Percentiles rank a stretch among this genome's conserved stretches.
Conservation (phyloP, 2,888 invertebrate genomes). For the Parnassius smintheus region DNA sequence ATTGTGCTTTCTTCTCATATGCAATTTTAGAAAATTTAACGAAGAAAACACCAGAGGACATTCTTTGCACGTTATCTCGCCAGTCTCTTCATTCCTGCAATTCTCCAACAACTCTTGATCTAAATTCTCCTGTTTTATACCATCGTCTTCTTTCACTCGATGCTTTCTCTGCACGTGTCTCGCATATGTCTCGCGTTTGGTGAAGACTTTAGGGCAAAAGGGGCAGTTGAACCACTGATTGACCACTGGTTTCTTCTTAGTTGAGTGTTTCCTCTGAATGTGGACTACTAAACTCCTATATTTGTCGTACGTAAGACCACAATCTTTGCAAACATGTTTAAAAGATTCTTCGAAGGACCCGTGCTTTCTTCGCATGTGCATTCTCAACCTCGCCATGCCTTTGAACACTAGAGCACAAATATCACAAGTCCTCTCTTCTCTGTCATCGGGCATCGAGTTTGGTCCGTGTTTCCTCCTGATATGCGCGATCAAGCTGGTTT, state of each 20-base stretch:
- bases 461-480: slow-evolving; percentile 68
- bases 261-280: slow-evolving; percentile 61
- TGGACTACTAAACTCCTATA: slow-evolving; percentile 66
- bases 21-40: slow-evolving; percentile 61
- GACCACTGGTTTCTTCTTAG: slow-evolving; percentile 42
- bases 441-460: slow-evolving; percentile 50
- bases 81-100: slow-evolving; percentile 53
- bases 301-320: slow-evolving; percentile 69
- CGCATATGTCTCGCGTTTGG: slow-evolving; percentile 65
- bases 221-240: slow-evolving; percentile 64
- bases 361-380: slow-evolving; percentile 73
- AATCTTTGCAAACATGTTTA: slow-evolving; percentile 58
- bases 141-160: slow-evolving; percentile 48
- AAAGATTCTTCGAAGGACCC: slow-evolving; percentile 63
- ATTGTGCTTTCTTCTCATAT: slow-evolving; percentile 71
- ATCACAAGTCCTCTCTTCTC: slow-evolving; percentile 62
- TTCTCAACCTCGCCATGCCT: slow-evolving; percentile 58
- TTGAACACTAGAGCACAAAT: slow-evolving; percentile 70
- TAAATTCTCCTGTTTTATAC: slow-evolving; percentile 27
- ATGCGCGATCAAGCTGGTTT: slow-evolving; percentile 67
- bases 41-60: slow-evolving; percentile 69
- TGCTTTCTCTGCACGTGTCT: slow-evolving; percentile 72
- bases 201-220: slow-evolving; percentile 65
- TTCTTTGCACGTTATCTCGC: slow-evolving; percentile 63
- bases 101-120: slow-evolving; percentile 38